phyloP scores from a whole-genome alignment of 1,140 invertebrate genomes.

The Calephelis virginiensis region DNA sequence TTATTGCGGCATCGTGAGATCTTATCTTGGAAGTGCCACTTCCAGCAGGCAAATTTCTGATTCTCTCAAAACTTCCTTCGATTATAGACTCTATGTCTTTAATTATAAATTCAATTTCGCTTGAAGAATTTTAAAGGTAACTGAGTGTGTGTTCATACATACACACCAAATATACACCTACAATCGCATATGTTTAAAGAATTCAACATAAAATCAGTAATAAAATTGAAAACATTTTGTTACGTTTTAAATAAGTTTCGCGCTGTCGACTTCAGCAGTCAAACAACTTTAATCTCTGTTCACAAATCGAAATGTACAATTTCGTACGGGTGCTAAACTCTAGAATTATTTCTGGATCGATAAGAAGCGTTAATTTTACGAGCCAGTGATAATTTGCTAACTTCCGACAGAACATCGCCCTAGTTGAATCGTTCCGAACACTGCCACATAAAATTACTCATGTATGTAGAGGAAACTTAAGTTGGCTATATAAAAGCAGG shows the following conservation, averaged over 20 bases:
- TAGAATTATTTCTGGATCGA: slow-evolving; percentile 74
- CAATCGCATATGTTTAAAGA: slow-evolving; percentile 67
- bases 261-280: slow-evolving; percentile 37
- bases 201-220: slow-evolving; percentile 77
- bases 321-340: slow-evolving; percentile 43
- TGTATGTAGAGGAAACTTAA: slow-evolving; percentile 43
- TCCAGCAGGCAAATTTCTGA: slow-evolving; percentile 77
- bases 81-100: slow-evolving; percentile 49
- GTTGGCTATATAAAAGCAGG: slow-evolving; percentile 30
- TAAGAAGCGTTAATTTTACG: slow-evolving; percentile 78
- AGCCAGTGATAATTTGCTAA: slow-evolving; percentile 77
- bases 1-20: slow-evolving; percentile 78
- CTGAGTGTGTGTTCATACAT: slow-evolving; percentile 52
- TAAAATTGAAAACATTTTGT: slow-evolving; percentile 78
- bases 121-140: slow-evolving; percentile 21
- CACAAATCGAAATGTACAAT: slow-evolving; percentile 51
- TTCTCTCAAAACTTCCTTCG: slow-evolving; percentile 37
- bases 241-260: slow-evolving; percentile 76
- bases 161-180: slow-evolving; percentile 55
- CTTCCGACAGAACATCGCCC: slow-evolving; percentile 74
- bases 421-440: slow-evolving; percentile 71
- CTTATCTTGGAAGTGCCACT: slow-evolving; percentile 76
- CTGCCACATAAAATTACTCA: slow-evolving; percentile 62
- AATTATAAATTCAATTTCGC: slow-evolving; percentile 41
- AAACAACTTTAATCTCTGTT: slow-evolving; percentile 62